Evolutionary conservation across 2,113 vertebrate species (phyloP).

Genomic region (Embiotoca jacksoni): DNA sequence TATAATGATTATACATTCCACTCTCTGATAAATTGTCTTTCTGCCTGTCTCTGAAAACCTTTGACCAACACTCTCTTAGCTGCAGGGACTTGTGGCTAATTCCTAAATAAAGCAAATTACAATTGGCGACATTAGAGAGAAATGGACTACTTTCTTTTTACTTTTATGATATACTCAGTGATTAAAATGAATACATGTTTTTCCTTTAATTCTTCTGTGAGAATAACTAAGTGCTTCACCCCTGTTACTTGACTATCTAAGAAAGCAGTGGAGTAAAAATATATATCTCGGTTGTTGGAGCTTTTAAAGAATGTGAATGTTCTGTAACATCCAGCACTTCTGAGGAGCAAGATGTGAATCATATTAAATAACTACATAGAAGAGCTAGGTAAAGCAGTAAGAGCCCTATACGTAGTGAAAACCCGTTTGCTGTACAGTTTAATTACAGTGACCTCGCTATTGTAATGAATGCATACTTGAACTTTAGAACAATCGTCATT

Average conservation of each 20-base stretch:
- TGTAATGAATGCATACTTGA: too few species aligned
- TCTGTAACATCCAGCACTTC: background rate
- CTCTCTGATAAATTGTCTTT: conserved; percentile 28
- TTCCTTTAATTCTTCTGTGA: too few species aligned
- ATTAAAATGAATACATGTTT: background rate
- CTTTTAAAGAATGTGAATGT: too few species aligned
- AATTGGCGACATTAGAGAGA: background rate
- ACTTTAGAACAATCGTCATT: too few species aligned
- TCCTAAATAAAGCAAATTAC: conserved; percentile 2
- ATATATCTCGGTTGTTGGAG: too few species aligned
- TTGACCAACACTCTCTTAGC: conserved; percentile 5
- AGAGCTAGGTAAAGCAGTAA: background rate
- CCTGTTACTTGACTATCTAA: too few species aligned
- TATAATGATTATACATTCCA: conserved; percentile 41
- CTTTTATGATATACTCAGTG: background rate
- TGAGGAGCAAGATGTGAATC: background rate
- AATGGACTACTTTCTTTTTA: background rate
- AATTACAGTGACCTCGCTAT: background rate
- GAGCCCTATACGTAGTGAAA: background rate
- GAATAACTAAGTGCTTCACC: background rate
- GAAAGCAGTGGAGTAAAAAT: background rate
- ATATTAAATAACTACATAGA: background rate
- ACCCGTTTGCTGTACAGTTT: background rate
- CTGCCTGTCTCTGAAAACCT: conserved; percentile 7
- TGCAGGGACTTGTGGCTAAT: conserved; percentile 17